A percentile compares a stretch with the other conserved stretches of the same genome.
Evolutionary conservation across 2,888 invertebrate species (phyloP).

Genomic region (Aphodius sticticus): DNA sequence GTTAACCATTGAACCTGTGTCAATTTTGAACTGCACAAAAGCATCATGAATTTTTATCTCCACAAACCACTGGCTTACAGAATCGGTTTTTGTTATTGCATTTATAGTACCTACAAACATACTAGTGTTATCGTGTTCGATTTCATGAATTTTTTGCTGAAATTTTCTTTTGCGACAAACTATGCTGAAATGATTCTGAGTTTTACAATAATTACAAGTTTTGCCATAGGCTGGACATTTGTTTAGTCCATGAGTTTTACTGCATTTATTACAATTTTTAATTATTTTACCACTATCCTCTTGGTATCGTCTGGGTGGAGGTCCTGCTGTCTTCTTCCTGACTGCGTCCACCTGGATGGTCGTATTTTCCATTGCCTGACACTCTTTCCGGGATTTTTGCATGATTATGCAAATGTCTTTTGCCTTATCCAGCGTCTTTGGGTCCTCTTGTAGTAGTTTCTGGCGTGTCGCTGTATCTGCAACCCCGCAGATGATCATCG

Average conservation of each 20-base stretch:
- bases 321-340: too few species aligned
- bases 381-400: too few species aligned
- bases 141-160: neutral
- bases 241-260: neutral
- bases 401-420: neutral
- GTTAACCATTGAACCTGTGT: neutral
- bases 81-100: too few species aligned
- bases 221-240: neutral
- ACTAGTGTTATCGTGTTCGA: neutral
- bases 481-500: slow-evolving; percentile 43
- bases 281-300: too few species aligned
- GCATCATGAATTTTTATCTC: neutral
- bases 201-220: neutral
- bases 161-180: neutral
- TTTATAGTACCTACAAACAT: too few species aligned
- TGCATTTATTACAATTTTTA: neutral
- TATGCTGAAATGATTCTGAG: neutral
- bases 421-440: slow-evolving; percentile 39
- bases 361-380: too few species aligned
- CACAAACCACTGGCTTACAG: too few species aligned
- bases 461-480: slow-evolving; percentile 37
- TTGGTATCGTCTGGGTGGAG: too few species aligned
- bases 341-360: too few species aligned
- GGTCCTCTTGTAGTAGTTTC: slow-evolving; percentile 42
- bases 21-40: slow-evolving; percentile 7